Evolutionary conservation across 2,113 vertebrate genomes (phyloP), one percentile per base, ranked within the genome.

Genomic region (Coracopsis vasa): DNA sequence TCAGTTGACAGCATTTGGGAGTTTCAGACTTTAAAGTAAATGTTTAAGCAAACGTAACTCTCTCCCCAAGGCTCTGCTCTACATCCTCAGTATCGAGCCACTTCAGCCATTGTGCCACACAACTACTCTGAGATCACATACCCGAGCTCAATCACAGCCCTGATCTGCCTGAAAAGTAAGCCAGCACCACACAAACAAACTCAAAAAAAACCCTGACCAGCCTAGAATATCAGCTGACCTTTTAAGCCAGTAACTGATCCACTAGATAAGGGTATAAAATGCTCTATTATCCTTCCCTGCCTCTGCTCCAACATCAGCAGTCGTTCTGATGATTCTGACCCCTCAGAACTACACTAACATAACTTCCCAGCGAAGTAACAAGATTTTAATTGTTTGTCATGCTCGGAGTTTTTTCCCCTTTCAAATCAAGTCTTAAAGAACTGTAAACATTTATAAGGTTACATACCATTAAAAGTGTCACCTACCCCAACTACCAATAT

Each of bases 171-270:
- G 72, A 70, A 73, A 88, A 91, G 62, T 28, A 69, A 91, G 67
- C 31, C 64, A 88, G 27, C 77, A 89, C 44, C 39, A 54, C 50
- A 74, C 7, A 86, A 89, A 74, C 7, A 86, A 89, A 82, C 42
- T 88, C 54, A 62, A 78, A 94, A 94, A 91, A 91, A 61, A 0
- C 5, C 51, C 48, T 67, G 67, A 89, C 61, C 18, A 13, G 29
- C 72, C 58, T 71, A 88, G 51, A 94, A n/a, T 65, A 79, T 45
- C 73, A 90, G 60, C 78, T 88, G 78, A 90, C 62, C 71, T 82
- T 82, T 73, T 80, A 85, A 77, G 37, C 37, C 81, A 82, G 66
- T 81, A 75, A 82, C 50, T n/a, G 37, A 91, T 72, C 48, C 39
- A 69, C 41, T 41, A 82, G 80, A 75, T 51, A 86, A 87, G 12